Evolutionary conservation across 2,113 vertebrate species (phyloP).

Genomic region (Carassius gibelio): DNA sequence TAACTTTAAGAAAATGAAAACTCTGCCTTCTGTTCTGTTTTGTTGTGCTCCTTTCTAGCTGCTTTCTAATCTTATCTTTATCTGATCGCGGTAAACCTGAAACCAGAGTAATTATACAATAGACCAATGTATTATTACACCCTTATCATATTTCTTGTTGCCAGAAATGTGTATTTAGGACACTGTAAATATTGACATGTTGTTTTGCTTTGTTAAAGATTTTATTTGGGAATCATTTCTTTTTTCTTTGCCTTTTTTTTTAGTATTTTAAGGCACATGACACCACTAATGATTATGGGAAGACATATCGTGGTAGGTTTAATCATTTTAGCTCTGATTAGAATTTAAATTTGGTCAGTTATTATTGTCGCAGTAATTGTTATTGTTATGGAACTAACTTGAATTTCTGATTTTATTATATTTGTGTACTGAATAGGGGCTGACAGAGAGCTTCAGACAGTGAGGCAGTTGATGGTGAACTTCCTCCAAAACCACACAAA

Average conservation of each 20-base stretch:
- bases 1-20: too few relatives aligned
- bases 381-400: too few relatives aligned
- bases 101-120: neutral
- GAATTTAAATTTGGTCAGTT: neutral
- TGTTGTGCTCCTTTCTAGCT: neutral
- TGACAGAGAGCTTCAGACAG: conserved; percentile 81
- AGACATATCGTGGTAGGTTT: conserved; percentile 82
- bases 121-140: neutral
- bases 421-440: conserved; percentile 66
- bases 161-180: neutral
- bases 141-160: neutral
- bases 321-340: neutral
- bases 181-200: neutral
- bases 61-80: neutral
- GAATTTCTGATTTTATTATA: neutral
- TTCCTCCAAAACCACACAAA: conserved; percentile 90
- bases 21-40: neutral
- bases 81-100: neutral
- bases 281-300: conserved; percentile 80
- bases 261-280: conserved; percentile 89
- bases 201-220: neutral
- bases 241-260: neutral
- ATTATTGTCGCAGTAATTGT: neutral
- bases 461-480: conserved; percentile 87
- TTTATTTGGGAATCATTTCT: neutral